Evolutionary conservation across 2,797 vertebrate species (phyloP).

Genomic region (Enteromius argenteus): DNA sequence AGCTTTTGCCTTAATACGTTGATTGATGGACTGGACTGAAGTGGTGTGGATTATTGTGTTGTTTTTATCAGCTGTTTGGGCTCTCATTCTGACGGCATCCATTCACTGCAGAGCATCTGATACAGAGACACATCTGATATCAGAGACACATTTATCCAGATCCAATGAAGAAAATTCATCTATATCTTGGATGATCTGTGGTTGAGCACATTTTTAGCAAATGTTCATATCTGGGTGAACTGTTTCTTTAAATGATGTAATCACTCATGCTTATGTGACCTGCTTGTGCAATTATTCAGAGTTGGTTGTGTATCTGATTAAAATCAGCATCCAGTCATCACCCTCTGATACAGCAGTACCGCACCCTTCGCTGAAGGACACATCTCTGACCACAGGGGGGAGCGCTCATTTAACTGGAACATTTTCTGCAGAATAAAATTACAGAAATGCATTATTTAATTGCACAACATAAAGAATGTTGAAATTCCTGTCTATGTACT

Average conservation of each 20-base stretch:
- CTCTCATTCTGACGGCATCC: neutral
- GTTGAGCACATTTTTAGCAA: neutral
- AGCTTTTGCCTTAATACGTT: neutral
- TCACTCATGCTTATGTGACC: neutral
- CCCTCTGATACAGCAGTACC: constrained; percentile 81
- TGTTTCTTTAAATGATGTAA: neutral
- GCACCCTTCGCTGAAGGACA: constrained; percentile 93
- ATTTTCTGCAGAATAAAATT: constrained; percentile 73
- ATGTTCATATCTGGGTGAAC: neutral
- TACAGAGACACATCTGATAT: neutral
- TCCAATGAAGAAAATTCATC: neutral
- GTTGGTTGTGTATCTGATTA: neutral
- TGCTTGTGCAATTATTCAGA: neutral
- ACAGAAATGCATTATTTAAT: neutral
- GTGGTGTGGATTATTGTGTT: neutral
- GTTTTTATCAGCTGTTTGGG: neutral
- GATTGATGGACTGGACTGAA: neutral
- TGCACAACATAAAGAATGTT: neutral
- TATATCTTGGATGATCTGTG: neutral
- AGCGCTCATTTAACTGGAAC: constrained; percentile 72
- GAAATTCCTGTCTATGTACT: neutral
- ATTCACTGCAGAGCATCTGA: neutral
- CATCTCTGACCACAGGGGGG: constrained; percentile 83
- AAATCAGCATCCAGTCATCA: constrained; percentile 69
- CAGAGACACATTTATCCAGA: neutral